phyloP scores from a whole-genome alignment of 2,113 vertebrate genomes.

The Taxidea taxus region DNA sequence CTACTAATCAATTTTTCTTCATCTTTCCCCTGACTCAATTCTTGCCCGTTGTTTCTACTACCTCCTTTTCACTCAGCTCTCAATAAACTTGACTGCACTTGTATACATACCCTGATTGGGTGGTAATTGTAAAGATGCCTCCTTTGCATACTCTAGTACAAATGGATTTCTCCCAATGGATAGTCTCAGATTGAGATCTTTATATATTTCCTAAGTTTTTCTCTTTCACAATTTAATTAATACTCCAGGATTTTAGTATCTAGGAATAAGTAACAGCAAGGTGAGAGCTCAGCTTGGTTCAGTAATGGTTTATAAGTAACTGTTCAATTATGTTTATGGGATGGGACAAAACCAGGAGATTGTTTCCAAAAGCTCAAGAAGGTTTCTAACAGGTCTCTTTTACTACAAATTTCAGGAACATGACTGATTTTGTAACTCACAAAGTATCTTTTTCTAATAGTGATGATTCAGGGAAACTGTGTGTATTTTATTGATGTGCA shows the following conservation, averaged over 20 bases:
- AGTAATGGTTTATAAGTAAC: not conserved
- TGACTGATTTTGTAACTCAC: not conserved
- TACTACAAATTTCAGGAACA: not conserved
- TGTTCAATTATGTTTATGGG: not conserved
- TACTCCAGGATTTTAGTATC: not conserved
- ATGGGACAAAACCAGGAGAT: not conserved
- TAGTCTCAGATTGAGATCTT: not conserved
- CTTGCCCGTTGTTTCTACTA: not conserved
- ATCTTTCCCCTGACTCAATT: not conserved
- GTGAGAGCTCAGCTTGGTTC: not conserved
- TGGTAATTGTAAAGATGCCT: not conserved
- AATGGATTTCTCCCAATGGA: not conserved
- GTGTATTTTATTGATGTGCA: not conserved
- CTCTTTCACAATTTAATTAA: conserved; percentile 14
- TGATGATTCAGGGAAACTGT: not conserved
- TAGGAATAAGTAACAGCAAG: not conserved
- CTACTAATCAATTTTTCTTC: conserved; percentile 5
- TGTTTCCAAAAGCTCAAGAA: conserved; percentile 6
- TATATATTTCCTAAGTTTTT: conserved; percentile 17
- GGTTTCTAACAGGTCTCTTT: not conserved
- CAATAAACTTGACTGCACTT: not conserved
- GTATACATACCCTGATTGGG: not conserved
- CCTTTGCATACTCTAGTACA: not conserved
- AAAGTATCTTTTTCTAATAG: not conserved
- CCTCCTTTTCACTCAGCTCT: not conserved